These are phyloP conservation scores for Trachelipus rathkii DNA, from an alignment of 1,140 invertebrate genomes.

Conservation along the genomic window DNA sequence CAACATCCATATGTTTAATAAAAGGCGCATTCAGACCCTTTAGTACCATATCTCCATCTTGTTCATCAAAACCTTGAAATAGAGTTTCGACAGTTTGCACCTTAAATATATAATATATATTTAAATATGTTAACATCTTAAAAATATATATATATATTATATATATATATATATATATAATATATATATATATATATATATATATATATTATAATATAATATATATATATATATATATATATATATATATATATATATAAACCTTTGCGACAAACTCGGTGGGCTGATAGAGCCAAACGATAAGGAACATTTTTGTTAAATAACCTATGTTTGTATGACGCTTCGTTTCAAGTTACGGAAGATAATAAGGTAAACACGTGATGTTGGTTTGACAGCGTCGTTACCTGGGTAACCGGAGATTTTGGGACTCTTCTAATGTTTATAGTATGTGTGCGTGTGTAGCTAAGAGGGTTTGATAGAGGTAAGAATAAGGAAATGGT, in stretches of 20 bases:
- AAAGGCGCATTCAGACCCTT: slow-evolving; percentile 75
- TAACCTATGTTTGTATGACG: too few species aligned
- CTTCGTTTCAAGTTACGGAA: too few species aligned
- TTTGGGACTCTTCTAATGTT: too few species aligned
- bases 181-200: not conserved
- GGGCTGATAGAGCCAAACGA: too few species aligned
- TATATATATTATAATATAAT: slow-evolving; percentile 23
- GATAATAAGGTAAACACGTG: too few species aligned
- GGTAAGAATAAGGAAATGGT: too few species aligned
- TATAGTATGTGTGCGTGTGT: too few species aligned
- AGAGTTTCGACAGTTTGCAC: slow-evolving; percentile 77
- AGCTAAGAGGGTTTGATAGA: too few species aligned
- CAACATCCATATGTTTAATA: slow-evolving; percentile 92
- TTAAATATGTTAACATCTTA: not conserved
- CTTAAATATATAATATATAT: slow-evolving; percentile 32
- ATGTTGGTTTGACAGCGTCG: too few species aligned
- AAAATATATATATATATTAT: slow-evolving; percentile 8
- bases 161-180: not conserved
- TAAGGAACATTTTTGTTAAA: too few species aligned
- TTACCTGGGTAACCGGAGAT: too few species aligned
- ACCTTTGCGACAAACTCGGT: too few species aligned
- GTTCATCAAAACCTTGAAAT: slow-evolving; percentile 80
- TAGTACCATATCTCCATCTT: slow-evolving; percentile 73
- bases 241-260: not conserved
- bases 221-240: slow-evolving; percentile 14